These are phyloP conservation scores for Yasuhikotakia modesta DNA, from an alignment of 2,797 vertebrate genomes.

Conservation along the genomic window DNA sequence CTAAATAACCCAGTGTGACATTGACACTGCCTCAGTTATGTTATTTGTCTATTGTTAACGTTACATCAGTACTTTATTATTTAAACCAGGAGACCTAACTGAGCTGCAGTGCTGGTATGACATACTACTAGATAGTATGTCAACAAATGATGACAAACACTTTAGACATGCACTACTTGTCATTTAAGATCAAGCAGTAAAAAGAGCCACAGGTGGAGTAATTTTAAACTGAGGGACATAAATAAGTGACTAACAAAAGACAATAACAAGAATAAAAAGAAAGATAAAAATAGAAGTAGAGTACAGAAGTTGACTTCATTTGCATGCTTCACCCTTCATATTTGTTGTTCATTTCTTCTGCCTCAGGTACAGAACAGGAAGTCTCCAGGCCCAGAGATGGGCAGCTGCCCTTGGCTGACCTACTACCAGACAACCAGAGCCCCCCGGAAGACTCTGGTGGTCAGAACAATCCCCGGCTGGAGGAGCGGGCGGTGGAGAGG, in stretches of 20 bases:
- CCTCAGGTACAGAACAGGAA: constrained; percentile 54
- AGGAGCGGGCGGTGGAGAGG: constrained; percentile 61
- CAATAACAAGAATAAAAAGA: background rate
- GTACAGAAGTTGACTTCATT: too few relatives aligned
- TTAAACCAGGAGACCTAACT: constrained; percentile 7
- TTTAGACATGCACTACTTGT: background rate
- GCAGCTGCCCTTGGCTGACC: constrained; percentile 63
- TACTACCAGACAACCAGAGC: constrained; percentile 59
- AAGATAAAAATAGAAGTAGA: too few relatives aligned
- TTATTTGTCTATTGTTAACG: background rate
- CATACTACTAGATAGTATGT: background rate
- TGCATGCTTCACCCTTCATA: too few relatives aligned
- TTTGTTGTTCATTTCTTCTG: background rate
- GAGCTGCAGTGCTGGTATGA: background rate
- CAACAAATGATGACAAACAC: background rate
- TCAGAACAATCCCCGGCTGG: constrained; percentile 40
- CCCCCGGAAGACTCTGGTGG: constrained; percentile 42
- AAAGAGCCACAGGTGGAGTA: background rate
- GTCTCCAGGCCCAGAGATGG: constrained; percentile 40
- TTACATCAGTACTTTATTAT: background rate
- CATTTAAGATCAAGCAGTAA: background rate
- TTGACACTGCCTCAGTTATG: background rate
- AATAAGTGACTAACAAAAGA: background rate
- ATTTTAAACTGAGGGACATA: background rate
- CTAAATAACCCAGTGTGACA: background rate